Evolutionary conservation across 2,797 vertebrate species (phyloP).

Genomic region (Microchirus variegatus): DNA sequence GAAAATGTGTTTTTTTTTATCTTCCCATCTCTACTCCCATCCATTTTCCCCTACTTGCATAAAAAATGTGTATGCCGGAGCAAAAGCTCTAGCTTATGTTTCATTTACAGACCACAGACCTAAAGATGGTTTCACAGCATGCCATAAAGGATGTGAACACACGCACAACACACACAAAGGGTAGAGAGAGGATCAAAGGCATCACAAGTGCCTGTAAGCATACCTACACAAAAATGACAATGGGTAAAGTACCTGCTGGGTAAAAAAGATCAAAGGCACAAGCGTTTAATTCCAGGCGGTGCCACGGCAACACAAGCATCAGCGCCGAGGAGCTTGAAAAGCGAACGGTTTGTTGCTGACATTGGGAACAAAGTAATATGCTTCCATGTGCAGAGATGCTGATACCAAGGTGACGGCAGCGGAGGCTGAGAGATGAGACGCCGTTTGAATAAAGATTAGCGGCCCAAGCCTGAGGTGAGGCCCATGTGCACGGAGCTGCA

Average conservation of each 20-base stretch:
- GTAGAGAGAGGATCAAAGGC: conserved; percentile 57
- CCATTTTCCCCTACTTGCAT: conserved; percentile 19
- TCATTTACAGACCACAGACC: conserved; percentile 60
- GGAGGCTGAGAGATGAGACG: conserved; percentile 17
- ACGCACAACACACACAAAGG: conserved; percentile 12
- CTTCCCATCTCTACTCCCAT: not conserved
- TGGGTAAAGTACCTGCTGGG: conserved; percentile 20
- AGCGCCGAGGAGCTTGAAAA: conserved; percentile 17
- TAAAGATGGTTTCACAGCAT: conserved; percentile 48
- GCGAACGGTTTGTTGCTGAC: conserved; percentile 27
- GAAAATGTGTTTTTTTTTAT: no score
- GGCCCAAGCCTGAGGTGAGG: conserved; percentile 1
- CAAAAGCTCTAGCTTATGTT: conserved; percentile 50
- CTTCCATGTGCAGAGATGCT: conserved; percentile 31
- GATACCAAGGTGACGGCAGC: conserved; percentile 31
- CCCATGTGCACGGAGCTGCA: conserved; percentile 4
- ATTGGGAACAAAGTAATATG: conserved; percentile 34
- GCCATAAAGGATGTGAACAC: conserved; percentile 16
- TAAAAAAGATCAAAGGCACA: conserved; percentile 68
- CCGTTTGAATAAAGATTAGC: conserved; percentile 36
- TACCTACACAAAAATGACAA: conserved; percentile 43
- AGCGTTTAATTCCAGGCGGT: conserved; percentile 62
- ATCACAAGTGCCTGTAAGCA: conserved; percentile 30
- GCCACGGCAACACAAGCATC: conserved; percentile 31
- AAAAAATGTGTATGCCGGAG: conserved; percentile 45